Conservation (phyloP, 2,113 vertebrate species). For the Lonchura striata region DNA sequence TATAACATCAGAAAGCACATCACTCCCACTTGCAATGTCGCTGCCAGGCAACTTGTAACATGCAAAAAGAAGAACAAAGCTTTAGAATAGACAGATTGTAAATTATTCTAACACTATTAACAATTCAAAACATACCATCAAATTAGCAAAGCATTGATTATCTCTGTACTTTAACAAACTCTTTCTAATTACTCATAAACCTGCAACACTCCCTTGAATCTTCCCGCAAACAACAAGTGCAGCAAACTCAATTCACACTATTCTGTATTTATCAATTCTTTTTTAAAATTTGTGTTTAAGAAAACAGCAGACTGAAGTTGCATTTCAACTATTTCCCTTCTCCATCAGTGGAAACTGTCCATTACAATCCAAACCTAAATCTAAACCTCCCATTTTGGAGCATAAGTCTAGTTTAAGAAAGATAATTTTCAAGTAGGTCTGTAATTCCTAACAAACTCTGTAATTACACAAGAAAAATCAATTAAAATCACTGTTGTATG, state of each 20-base stretch:
- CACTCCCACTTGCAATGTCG: conserved; percentile 95
- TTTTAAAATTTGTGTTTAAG: background rate
- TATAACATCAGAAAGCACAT: conserved; percentile 96
- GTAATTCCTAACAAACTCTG: conserved; percentile 6
- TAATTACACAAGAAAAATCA: conserved; percentile 33
- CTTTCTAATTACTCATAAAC: background rate
- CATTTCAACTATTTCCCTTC: background rate
- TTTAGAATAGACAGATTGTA: conserved; percentile 6
- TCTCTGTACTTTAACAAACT: background rate
- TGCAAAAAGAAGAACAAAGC: conserved; percentile 29
- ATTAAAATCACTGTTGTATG: conserved; percentile 49
- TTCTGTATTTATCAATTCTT: background rate
- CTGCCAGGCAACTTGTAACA: conserved; percentile 89
- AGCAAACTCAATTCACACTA: background rate
- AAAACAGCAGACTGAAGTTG: background rate
- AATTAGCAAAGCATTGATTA: conserved; percentile 15
- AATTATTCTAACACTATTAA: background rate
- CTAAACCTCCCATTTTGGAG: background rate
- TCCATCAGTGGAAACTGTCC: background rate
- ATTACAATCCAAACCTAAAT: background rate
- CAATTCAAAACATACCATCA: conserved; percentile 27
- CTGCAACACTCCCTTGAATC: background rate
- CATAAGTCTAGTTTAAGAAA: background rate
- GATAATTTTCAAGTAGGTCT: background rate
- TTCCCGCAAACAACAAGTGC: background rate